Conservation (phyloP, 2,888 invertebrate genomes). For the Cheilosia pagana region DNA sequence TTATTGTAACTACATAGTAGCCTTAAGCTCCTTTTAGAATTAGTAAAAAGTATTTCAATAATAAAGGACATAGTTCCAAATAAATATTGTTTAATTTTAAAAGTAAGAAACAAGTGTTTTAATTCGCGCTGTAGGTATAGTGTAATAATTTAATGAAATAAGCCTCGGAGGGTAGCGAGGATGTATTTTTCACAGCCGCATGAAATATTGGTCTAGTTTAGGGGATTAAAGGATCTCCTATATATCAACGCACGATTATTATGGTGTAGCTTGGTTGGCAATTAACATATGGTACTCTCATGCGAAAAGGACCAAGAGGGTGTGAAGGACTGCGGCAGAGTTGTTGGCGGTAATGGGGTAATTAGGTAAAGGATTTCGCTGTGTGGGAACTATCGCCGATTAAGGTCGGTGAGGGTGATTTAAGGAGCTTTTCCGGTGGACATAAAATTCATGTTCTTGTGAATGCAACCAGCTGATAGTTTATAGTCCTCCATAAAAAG, state of each 20-base stretch:
- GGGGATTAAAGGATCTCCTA: constrained; percentile 15
- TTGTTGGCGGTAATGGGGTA: constrained; percentile 11
- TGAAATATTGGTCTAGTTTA: constrained; percentile 27
- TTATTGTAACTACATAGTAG: no score
- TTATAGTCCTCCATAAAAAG: no score
- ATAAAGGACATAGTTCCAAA: no score
- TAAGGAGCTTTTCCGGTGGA: no score
- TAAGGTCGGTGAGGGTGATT: not conserved
- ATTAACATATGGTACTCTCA: constrained; percentile 15
- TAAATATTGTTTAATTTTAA: no score
- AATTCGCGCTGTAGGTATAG: no score
- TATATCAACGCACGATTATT: constrained; percentile 1
- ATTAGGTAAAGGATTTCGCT: not conserved
- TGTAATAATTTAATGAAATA: constrained; percentile 43
- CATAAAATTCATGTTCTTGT: no score
- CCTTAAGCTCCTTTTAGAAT: no score
- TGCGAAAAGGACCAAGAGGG: not conserved
- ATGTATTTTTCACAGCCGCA: constrained; percentile 29
- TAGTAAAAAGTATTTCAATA: no score
- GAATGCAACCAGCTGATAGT: no score
- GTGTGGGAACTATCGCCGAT: not conserved
- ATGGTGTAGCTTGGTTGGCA: not conserved
- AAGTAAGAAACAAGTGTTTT: no score
- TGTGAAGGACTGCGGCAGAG: not conserved
- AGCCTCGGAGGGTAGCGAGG: constrained; percentile 25